These are phyloP conservation scores for Netelia fuscicornis DNA, from an alignment of 2,888 invertebrate species.

Conservation along the genomic window DNA sequence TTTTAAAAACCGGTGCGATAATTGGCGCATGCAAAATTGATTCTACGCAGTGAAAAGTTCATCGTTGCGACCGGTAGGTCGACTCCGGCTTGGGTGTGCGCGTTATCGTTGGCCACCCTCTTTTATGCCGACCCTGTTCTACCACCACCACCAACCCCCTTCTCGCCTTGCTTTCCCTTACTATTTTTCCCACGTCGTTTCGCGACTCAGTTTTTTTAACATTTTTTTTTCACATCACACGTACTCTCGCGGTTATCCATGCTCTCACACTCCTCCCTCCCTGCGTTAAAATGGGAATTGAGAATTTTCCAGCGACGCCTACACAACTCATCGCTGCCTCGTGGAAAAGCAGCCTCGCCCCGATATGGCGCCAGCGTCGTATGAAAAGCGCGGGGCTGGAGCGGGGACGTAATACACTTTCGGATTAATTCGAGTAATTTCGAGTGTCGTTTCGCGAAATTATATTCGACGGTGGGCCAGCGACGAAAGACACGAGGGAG, in stretches of 20 bases:
- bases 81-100: constrained; percentile 73
- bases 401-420: constrained; percentile 60
- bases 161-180: constrained; percentile 16
- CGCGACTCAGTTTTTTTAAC: constrained; percentile 3
- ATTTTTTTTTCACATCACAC: background rate
- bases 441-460: constrained; percentile 68
- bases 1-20: constrained; percentile 25
- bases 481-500: constrained; percentile 2
- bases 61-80: background rate
- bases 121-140: background rate
- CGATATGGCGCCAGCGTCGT: constrained; percentile 42
- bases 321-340: constrained; percentile 24
- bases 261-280: background rate
- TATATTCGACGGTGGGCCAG: constrained; percentile 51
- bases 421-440: constrained; percentile 70
- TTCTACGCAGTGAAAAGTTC: constrained; percentile 58
- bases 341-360: background rate
- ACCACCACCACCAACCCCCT: background rate
- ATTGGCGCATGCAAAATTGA: constrained; percentile 60
- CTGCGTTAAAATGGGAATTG: constrained; percentile 46
- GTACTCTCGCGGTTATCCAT: constrained; percentile 30
- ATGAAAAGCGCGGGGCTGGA: constrained; percentile 19
- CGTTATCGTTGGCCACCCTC: constrained; percentile 76
- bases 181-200: constrained; percentile 41
- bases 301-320: constrained; percentile 27